A percentile compares a stretch with the other conserved stretches of the same genome.
Conservation (phyloP, 2,113 vertebrate genomes). For the Vulpes lagopus region DNA sequence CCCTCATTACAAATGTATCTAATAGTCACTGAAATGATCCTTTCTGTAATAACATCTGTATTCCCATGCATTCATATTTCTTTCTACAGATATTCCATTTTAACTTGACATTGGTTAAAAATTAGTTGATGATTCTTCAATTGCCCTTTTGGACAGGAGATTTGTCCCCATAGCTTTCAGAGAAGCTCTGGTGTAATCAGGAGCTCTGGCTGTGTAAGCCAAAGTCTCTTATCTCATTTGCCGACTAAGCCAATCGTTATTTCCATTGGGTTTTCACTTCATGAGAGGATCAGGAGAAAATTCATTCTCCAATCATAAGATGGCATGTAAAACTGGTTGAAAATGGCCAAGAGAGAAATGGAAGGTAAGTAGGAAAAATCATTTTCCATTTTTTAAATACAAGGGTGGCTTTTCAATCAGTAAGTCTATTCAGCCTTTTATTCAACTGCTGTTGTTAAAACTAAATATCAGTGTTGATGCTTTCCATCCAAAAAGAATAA, state of each 20-base stretch:
- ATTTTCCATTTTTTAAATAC: constrained; percentile 6
- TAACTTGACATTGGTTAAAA: not conserved
- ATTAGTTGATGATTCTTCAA: not conserved
- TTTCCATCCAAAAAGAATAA: constrained; percentile 41
- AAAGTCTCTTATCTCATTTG: not conserved
- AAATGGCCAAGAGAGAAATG: not conserved
- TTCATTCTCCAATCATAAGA: not conserved
- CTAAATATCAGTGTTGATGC: not conserved
- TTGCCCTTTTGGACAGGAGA: not conserved
- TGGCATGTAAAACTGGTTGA: not conserved
- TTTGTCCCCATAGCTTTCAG: not conserved
- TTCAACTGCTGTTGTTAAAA: constrained; percentile 28
- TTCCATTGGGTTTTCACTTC: constrained; percentile 33
- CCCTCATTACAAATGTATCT: not conserved
- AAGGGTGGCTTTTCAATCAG: not conserved
- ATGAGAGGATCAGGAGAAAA: constrained; percentile 7
- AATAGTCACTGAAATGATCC: not conserved
- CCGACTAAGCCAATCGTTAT: not conserved
- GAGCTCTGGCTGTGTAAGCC: not conserved
- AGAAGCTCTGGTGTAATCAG: not conserved
- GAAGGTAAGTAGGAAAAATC: not conserved
- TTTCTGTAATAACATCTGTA: not conserved
- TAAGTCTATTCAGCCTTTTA: not conserved
- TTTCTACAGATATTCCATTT: not conserved
- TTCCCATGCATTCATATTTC: not conserved